Base-by-base conservation (phyloP, 2,113 vertebrate genomes). In the Tinamus guttatus region DNA sequence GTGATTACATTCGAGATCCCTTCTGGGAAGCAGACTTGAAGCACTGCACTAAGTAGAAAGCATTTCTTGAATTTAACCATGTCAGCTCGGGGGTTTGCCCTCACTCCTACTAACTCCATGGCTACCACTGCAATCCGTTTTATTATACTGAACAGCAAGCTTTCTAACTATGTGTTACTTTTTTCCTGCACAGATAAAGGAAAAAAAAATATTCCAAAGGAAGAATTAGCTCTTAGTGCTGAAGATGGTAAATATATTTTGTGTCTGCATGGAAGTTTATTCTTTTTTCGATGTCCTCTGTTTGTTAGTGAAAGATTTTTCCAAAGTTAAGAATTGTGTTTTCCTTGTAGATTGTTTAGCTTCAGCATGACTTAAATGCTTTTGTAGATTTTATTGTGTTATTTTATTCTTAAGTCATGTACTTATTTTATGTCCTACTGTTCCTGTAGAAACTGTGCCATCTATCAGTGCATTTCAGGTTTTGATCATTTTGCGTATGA, bases 181-280 rank as follows among this genome's bases (percentile, higher is more conserved):
- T 92, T 98, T 95, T 95, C 93, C 95, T 97, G 93, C 95, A 98
- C 98, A 98, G 98, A 98, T 97, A 97, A 98, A 98, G 98, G 81
- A 85, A 98, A 95, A 85, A 89, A 96, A 95, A 96, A 92, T 89
- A 96, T 91, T 84, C 93, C 95, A 90, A 97, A 95, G 93, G 98
- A 98, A 95, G 97, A 98, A 93, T 96, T 98, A 90, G 96, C 98
- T 81, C 96, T 94, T 96, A 99, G 98, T 98, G 97, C 98, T 89
- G 97, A 98, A 97, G 97, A 99, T 97, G 98, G 98, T 99, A 98
- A 98, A 97, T 97, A 98, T 97, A 32, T 85, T 75, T 94, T 97
- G 79, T 96, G 27, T 96, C 65, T 97, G 95, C 97, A 96, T 98
- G 97, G 94, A 76, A 95, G 4, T 54, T 54, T 76, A 15, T 73